Percentiles rank a stretch among this genome's conserved stretches.
Conservation (phyloP, 1,140 invertebrate species). For the Drosophila azteca region DNA sequence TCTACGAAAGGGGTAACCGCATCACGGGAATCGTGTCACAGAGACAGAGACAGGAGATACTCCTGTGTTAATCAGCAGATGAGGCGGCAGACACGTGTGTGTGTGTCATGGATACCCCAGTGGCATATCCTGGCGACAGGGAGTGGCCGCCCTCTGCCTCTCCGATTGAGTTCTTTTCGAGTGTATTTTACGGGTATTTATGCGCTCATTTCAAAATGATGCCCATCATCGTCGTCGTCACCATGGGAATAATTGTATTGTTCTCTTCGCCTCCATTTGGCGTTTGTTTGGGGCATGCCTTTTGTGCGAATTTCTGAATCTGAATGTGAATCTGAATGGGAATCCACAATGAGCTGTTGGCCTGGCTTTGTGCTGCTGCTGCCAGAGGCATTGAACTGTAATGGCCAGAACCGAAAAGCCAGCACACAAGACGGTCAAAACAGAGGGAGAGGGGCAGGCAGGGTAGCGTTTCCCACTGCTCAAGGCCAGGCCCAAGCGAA, state of each 20-base stretch:
- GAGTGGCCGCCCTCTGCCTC: too few species aligned
- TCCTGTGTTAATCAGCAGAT: neutral
- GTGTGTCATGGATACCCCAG: neutral
- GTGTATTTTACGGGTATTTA: too few species aligned
- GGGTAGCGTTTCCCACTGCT: conserved; percentile 45
- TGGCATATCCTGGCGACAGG: neutral
- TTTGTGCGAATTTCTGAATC: conserved; percentile 64
- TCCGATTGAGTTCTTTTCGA: too few species aligned
- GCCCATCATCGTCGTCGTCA: conserved; percentile 54
- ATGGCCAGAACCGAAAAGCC: conserved; percentile 50
- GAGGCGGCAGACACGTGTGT: conserved; percentile 8
- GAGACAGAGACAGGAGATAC: conserved; percentile 1
- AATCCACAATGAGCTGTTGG: conserved; percentile 61
- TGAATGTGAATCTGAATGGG: conserved; percentile 53
- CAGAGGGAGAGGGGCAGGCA: conserved; percentile 31
- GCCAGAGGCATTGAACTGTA: conserved; percentile 74
- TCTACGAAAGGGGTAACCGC: conserved; percentile 1
- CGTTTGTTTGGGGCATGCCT: conserved; percentile 65
- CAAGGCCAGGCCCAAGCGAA: conserved; percentile 49
- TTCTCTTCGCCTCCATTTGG: conserved; percentile 40
- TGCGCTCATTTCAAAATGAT: conserved; percentile 68
- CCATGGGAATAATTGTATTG: conserved; percentile 59
- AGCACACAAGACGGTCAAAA: conserved; percentile 9
- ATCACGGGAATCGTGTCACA: conserved; percentile 8
- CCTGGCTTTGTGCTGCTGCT: conserved; percentile 29